Conservation (phyloP, 2,888 invertebrate genomes). For the Calameuta pallipes region DNA sequence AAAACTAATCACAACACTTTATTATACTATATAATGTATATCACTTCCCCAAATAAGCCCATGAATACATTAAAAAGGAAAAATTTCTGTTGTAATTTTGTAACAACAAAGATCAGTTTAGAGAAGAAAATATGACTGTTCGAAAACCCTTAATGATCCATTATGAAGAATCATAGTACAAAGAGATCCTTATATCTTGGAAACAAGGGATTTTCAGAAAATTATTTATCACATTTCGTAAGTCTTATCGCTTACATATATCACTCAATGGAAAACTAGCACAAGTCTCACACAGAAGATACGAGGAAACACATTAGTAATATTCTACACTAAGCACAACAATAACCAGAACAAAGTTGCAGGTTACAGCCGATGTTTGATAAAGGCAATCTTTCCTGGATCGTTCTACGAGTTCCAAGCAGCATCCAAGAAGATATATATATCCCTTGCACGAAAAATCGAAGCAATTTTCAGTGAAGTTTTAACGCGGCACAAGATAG, state of each 20-base stretch:
- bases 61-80: not conserved
- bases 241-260: not conserved
- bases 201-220: not conserved
- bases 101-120: not conserved
- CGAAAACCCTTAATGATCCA: not conserved
- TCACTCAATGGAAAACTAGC: not conserved
- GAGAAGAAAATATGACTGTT: not conserved
- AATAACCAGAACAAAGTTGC: not conserved
- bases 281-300: not conserved
- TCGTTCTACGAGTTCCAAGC: not conserved
- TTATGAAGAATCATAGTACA: not conserved
- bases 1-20: not conserved
- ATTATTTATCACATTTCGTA: not conserved
- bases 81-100: not conserved
- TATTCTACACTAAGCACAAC: not conserved
- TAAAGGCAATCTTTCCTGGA: not conserved
- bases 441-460: not conserved
- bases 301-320: not conserved
- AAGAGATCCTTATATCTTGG: not conserved
- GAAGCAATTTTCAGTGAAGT: not conserved
- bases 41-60: not conserved
- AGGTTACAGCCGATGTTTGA: not conserved
- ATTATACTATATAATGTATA: not conserved
- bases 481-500: not conserved
- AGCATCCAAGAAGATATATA: not conserved